These are phyloP conservation scores for Bubo scandiacus DNA, from an alignment of 2,113 vertebrate genomes.

Conservation along the genomic window DNA sequence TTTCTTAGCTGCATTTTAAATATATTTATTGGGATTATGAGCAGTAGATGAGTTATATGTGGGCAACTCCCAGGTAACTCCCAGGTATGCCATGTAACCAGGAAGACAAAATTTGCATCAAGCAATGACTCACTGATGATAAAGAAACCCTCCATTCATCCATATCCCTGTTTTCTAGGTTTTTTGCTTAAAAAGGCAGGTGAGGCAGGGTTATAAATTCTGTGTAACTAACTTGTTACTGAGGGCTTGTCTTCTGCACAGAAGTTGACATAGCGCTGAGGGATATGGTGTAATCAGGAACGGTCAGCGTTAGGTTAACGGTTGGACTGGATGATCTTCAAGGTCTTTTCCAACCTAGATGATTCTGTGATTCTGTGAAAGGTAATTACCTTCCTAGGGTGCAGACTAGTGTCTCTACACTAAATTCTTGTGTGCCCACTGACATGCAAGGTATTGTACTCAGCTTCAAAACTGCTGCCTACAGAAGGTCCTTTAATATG, in stretches of 20 bases:
- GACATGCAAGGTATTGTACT: rapidly evolving
- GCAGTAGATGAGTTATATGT: background rate
- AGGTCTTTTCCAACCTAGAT: too few relatives aligned
- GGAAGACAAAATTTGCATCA: background rate
- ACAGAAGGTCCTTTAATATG: background rate
- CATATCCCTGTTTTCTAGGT: background rate
- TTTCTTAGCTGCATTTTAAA: background rate
- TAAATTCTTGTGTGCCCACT: background rate
- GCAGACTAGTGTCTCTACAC: background rate
- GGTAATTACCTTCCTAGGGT: background rate
- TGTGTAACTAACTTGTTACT: background rate
- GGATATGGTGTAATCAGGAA: too few relatives aligned
- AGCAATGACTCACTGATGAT: background rate
- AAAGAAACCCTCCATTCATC: background rate
- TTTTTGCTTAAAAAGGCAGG: background rate
- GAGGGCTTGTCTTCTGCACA: background rate
- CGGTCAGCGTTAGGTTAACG: too few relatives aligned
- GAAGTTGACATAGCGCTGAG: too few relatives aligned
- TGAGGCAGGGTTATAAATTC: background rate
- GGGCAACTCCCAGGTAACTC: background rate
- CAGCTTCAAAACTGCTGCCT: background rate
- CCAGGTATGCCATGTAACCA: background rate
- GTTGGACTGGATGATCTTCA: too few relatives aligned
- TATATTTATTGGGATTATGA: background rate
- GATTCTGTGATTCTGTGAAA: too few relatives aligned